Evolutionary conservation across 2,113 vertebrate genomes (phyloP), one percentile per base, ranked within the genome.

Genomic region (Melanotaenia duboulayi): DNA sequence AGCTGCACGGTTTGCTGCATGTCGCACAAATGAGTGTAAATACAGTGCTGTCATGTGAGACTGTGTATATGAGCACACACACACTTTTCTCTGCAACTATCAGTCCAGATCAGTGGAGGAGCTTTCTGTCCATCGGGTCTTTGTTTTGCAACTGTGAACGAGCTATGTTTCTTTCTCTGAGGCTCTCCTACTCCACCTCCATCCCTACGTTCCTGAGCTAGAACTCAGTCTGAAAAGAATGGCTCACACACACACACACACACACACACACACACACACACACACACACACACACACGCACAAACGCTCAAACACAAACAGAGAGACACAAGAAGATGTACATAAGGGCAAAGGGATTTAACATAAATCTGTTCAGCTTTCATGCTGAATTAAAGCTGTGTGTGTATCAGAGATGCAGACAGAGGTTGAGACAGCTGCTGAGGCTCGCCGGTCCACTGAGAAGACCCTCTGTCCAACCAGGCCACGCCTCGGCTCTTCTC

Each of bases 121-220:
- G 56, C 49, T 67, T 24, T 73, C 73, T 82, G 57, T 90, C 81
- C 86, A 90, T 83, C 71, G 77, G 80, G 57, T 85, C 87, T 90
- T 93, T 94, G 93, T 93, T 85, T 83, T 59, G 32, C 65, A 74
- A 59, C 74, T 71, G 81, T 82, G 71, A 28, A 51, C 24, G 70
- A 86, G 82, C 77, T 60, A 69, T 81, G 82, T 81, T 62, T 84
- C 78, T 86, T 73, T 87, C 84, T 87, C 79, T 37, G 63, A 60
- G 81, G 83, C 66, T 89, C 76, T 76, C 91, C 91, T 85, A 93
- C 93, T 91, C 92, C 91, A 87, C 93, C 92, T 92, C 86, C 91
- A 37, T 82, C 68, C 17, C 78, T 81, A 83, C 90, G 86, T 93
- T 92, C 92, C 87, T 88, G 64, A 73, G 58, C 80, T 63, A 24